phyloP scores from a whole-genome alignment of 2,888 invertebrate species.

The Fragum fragum region DNA sequence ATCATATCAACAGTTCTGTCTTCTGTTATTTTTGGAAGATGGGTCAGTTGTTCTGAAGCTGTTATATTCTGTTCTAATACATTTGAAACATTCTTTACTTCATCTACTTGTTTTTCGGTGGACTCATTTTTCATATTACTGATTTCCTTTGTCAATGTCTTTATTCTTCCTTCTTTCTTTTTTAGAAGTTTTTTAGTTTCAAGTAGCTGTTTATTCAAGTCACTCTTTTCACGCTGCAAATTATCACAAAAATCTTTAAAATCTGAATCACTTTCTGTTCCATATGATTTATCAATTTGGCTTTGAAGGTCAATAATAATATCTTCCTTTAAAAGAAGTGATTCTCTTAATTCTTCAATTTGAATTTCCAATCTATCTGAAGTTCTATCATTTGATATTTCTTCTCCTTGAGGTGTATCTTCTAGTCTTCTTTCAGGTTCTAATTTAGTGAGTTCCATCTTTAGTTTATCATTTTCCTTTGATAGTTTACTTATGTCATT shows the following conservation, averaged over 20 bases:
- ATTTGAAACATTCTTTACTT: neutral
- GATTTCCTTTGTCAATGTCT: conserved; percentile 38
- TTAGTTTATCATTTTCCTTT: conserved; percentile 11
- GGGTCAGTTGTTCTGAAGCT: neutral
- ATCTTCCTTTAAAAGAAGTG: conserved; percentile 36
- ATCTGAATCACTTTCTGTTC: conserved; percentile 32
- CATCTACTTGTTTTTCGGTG: neutral
- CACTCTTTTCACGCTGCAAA: conserved; percentile 48
- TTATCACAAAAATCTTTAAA: conserved; percentile 55
- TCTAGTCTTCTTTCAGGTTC: neutral
- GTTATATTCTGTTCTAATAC: neutral
- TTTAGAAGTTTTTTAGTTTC: conserved; percentile 30
- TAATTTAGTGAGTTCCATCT: neutral
- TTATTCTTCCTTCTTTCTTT: conserved; percentile 48
- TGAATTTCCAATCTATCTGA: conserved; percentile 10
- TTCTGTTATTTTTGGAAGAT: neutral
- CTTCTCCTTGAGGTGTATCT: neutral
- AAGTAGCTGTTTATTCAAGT: conserved; percentile 28
- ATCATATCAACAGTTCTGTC: conserved; percentile 9
- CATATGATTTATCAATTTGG: neutral
- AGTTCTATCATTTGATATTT: neutral
- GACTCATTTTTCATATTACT: conserved; percentile 4
- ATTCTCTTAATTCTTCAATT: conserved; percentile 24
- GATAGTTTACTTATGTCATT: conserved; percentile 46
- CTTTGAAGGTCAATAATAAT: conserved; percentile 36